Evolutionary conservation across 2,113 vertebrate genomes (phyloP).

Genomic region (Peromyscus leucopus): DNA sequence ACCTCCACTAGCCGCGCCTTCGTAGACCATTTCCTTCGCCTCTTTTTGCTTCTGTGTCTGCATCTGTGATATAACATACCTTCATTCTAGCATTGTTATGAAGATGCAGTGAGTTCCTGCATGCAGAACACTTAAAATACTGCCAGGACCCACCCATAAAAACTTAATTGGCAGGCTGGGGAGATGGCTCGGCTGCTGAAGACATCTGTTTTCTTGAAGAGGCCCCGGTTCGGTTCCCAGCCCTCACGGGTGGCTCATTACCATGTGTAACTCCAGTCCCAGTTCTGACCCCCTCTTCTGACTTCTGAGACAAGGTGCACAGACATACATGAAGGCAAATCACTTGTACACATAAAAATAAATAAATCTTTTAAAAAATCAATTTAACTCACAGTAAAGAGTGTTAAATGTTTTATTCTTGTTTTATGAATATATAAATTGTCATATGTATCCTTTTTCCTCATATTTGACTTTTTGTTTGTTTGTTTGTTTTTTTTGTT

Average conservation of each 20-base stretch:
- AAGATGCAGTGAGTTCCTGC: background rate
- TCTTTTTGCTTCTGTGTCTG: constrained; percentile 40
- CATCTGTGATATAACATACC: constrained; percentile 10
- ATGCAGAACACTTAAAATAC: background rate
- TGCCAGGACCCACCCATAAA: background rate
- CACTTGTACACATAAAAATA: background rate
- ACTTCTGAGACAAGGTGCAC: background rate
- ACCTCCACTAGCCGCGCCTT: background rate
- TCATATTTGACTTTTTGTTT: background rate
- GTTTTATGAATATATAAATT: constrained; percentile 18
- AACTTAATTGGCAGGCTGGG: background rate
- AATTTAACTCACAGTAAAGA: constrained; percentile 33
- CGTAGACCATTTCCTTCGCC: background rate
- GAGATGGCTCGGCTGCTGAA: background rate
- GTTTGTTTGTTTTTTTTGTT: too few relatives aligned
- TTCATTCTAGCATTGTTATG: background rate
- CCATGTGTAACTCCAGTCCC: background rate
- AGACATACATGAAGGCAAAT: background rate
- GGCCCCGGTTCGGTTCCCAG: background rate
- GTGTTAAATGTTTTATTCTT: constrained; percentile 67
- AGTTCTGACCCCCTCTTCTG: background rate
- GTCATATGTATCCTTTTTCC: constrained; percentile 9
- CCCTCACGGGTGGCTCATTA: background rate
- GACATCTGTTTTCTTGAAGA: background rate
- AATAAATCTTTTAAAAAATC: background rate